Percentiles rank a stretch among this genome's conserved stretches.
These are phyloP conservation scores for Morpho achilles DNA, from an alignment of 2,888 invertebrate species.

Conservation along the genomic window DNA sequence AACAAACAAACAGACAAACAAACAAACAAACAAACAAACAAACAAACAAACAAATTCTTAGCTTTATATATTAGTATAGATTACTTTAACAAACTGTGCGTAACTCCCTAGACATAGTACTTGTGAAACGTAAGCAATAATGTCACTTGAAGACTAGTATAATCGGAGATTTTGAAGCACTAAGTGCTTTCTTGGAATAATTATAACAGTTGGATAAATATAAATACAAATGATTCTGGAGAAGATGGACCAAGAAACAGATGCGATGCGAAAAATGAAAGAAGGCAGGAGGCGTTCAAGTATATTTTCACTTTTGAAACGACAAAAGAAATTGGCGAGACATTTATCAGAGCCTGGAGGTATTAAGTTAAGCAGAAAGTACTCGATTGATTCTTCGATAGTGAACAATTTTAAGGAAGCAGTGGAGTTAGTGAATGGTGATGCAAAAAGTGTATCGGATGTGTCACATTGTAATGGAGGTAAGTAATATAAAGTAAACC, in stretches of 20 bases:
- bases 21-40: no score
- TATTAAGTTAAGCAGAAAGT: conserved; percentile 44
- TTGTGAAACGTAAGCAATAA: no score
- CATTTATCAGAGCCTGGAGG: conserved; percentile 55
- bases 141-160: no score
- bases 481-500: no score
- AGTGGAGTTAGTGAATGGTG: conserved; percentile 28
- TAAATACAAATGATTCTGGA: background rate
- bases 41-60: no score
- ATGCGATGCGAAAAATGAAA: conserved; percentile 44
- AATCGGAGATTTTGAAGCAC: no score
- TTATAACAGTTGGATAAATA: background rate
- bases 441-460: conserved; percentile 19
- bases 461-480: conserved; percentile 46
- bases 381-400: conserved; percentile 61
- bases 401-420: conserved; percentile 41
- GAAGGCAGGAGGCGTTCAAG: conserved; percentile 53
- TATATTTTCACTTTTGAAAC: conserved; percentile 56
- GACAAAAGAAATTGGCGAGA: conserved; percentile 55
- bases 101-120: no score
- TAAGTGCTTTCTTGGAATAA: no score
- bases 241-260: conserved; percentile 46
- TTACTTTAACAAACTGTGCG: no score
- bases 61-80: no score
- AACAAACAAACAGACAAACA: no score